Evolutionary conservation across 2,797 vertebrate species (phyloP).

Genomic region (Phalloptychus januarius): DNA sequence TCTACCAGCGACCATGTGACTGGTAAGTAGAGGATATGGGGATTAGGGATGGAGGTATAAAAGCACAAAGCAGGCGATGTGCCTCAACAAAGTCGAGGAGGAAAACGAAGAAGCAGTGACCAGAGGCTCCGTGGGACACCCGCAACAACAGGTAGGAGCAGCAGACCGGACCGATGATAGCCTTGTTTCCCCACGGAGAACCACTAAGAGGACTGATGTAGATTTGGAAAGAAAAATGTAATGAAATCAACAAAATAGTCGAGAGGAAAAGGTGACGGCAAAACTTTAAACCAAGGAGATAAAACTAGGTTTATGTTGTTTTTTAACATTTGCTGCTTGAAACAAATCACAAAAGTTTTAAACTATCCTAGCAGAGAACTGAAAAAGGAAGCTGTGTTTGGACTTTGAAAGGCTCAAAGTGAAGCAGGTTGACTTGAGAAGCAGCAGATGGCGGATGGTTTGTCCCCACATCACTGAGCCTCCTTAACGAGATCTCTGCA

Average conservation of each 20-base stretch:
- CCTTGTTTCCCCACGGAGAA: background rate
- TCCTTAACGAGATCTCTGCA: background rate
- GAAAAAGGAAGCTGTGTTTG: conserved; percentile 20
- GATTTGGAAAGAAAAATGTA: background rate
- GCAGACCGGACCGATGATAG: background rate
- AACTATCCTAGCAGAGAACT: background rate
- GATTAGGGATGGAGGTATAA: conserved; percentile 74
- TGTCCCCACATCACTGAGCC: background rate
- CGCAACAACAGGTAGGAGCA: conserved; percentile 62
- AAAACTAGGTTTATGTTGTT: background rate
- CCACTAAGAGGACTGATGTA: background rate
- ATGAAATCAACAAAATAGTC: background rate
- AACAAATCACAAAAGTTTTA: background rate
- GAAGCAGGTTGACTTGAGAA: conserved; percentile 47
- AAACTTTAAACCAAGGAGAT: no score
- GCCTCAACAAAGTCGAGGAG: conserved; percentile 21
- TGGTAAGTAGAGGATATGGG: conserved; percentile 51
- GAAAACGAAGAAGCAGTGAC: conserved; percentile 23
- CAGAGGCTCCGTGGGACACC: conserved; percentile 51
- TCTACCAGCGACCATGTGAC: conserved; percentile 62
- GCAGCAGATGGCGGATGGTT: conserved; percentile 48
- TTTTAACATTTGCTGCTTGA: background rate
- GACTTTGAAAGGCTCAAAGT: background rate
- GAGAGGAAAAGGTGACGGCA: background rate
- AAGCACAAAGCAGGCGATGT: conserved; percentile 16